Base-by-base conservation (phyloP, 2,888 invertebrate species). In the Apodemia hepburni region DNA sequence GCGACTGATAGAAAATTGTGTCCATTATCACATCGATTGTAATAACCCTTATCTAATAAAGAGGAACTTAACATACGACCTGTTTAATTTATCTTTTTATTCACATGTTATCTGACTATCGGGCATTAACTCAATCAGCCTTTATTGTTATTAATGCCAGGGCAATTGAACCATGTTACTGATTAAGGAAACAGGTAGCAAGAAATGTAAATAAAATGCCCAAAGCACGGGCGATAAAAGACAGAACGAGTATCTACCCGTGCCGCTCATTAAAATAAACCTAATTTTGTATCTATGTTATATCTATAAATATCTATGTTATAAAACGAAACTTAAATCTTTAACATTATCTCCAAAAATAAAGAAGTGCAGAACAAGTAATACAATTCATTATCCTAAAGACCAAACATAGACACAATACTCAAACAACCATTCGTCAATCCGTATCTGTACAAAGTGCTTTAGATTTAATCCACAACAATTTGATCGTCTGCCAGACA, bases 401-500 rank as follows among this genome's bases (percentile, higher is more conserved):
- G 38, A 12, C 12, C n/a, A 51, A 22, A 51, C 3, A 22, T 22
- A 2, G 51, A 49, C 18, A 18, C 18, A 38, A 38, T 38, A 38
- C 12, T 51, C 51, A 18, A 51, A 18, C 51, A 51, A 11, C 18
- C 5, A 9, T 51, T 51, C 12, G 18, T 22, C 22, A 22, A 54
- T 54, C 15, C 12, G 11, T 27, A 27, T 18, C 51, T 12, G 12
- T 6, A 3, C 15, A 42, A 42, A 35, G 4, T 4, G 51, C 22
- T 51, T 18, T 51, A 27, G 27, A 54, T 54, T 22, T 54, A 54
- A 51, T 1, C 1, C 22, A 54, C 11, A 18, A 12, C 54, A 6
- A 22, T 54, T 42, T 54, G 54, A 54, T 54, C 54, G 22, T 54
- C 54, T 27, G 12, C 27, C 22, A 54, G 54, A 27, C 27, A 12